Evolutionary conservation across 2,113 vertebrate genomes (phyloP).

Genomic region (Podarcis muralis): DNA sequence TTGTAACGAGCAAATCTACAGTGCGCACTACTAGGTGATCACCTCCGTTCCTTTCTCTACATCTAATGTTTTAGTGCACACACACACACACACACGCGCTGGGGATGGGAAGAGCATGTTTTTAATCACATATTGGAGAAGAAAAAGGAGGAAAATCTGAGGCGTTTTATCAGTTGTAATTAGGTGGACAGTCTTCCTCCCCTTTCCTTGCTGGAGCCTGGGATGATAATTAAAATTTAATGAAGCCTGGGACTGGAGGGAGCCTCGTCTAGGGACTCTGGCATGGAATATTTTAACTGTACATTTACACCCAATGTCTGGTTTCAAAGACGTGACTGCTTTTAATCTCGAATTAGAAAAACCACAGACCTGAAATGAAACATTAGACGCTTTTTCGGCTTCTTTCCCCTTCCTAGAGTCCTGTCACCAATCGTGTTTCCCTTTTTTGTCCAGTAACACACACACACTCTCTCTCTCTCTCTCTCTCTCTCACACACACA

Average conservation of each 20-base stretch:
- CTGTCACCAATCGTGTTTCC: conserved; percentile 68
- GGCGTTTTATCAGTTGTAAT: conserved; percentile 74
- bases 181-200: conserved; percentile 84
- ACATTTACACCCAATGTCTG: conserved; percentile 98
- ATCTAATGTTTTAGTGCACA: conserved; percentile 32
- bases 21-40: not conserved
- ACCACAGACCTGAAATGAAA: conserved; percentile 86
- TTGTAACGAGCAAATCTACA: conserved; percentile 19
- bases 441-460: conserved; percentile 55
- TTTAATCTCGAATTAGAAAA: conserved; percentile 92
- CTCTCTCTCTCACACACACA: not conserved
- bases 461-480: not conserved
- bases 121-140: conserved; percentile 54
- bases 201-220: conserved; percentile 86
- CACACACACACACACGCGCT: conserved; percentile 42
- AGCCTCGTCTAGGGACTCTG: conserved; percentile 91
- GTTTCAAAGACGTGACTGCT: conserved; percentile 95
- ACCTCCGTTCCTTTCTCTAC: not conserved
- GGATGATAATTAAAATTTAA: conserved; percentile 99
- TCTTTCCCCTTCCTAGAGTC: conserved; percentile 67
- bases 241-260: conserved; percentile 94
- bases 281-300: conserved; percentile 99
- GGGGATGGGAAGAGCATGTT: not conserved
- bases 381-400: conserved; percentile 70
- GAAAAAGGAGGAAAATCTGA: conserved; percentile 45